These are phyloP conservation scores for Anseranas semipalmata DNA, from an alignment of 2,113 vertebrate species.

Conservation along the genomic window DNA sequence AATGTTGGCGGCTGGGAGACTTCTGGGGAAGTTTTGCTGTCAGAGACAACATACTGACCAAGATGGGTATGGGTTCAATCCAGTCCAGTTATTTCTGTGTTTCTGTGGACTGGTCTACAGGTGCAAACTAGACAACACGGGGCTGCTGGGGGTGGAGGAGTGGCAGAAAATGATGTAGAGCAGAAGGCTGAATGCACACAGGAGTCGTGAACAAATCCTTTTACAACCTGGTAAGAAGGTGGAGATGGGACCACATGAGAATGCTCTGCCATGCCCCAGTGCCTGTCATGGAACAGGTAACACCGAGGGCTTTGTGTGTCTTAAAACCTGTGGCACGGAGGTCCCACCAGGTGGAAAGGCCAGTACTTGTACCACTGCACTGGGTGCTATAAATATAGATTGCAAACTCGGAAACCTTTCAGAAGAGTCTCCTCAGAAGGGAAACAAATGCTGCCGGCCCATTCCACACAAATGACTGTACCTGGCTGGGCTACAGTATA, in stretches of 20 bases:
- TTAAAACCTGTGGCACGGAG: not conserved
- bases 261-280: not conserved
- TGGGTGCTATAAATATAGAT: not conserved
- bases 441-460: not conserved
- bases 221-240: not conserved
- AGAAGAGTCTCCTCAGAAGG: not conserved
- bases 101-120: not conserved
- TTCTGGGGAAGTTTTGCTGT: not conserved
- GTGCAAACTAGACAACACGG: not conserved
- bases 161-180: not conserved
- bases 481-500: slow-evolving; percentile 10
- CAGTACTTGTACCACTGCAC: not conserved
- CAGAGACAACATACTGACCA: not conserved
- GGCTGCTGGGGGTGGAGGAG: fast-evolving
- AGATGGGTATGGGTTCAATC: not conserved
- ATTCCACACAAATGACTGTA: slow-evolving; percentile 24
- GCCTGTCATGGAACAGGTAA: not conserved
- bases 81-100: fast-evolving
- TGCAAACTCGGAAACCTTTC: not conserved
- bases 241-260: not conserved
- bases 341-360: not conserved
- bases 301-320: not conserved
- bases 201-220: fast-evolving
- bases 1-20: not conserved
- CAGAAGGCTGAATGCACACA: not conserved